These are phyloP conservation scores for Dastarcus helophoroides DNA, from an alignment of 2,888 invertebrate species.

Conservation along the genomic window DNA sequence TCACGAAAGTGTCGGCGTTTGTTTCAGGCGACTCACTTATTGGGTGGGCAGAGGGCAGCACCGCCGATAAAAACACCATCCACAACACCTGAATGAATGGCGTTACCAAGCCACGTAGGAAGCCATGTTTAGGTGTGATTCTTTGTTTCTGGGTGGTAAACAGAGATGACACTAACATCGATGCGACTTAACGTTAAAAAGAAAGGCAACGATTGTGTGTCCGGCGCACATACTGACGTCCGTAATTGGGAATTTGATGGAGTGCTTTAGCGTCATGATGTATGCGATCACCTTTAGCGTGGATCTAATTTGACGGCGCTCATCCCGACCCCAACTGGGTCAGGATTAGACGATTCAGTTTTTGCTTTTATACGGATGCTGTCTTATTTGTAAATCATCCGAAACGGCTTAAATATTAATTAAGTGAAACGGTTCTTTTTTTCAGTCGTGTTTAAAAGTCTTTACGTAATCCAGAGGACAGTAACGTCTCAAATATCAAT, in stretches of 20 bases:
- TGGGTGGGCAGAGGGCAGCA: constrained; percentile 36
- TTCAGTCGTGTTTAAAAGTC: too few species aligned
- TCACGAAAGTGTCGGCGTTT: constrained; percentile 33
- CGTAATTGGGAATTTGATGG: constrained; percentile 31
- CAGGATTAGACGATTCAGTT: too few species aligned
- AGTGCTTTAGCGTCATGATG: constrained; percentile 23
- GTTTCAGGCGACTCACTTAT: constrained; percentile 33
- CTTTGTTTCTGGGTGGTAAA: constrained; percentile 38
- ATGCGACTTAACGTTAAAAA: background rate
- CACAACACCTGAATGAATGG: constrained; percentile 36
- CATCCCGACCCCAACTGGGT: too few species aligned
- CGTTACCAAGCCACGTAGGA: constrained; percentile 31
- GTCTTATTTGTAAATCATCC: too few species aligned
- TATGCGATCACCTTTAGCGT: too few species aligned
- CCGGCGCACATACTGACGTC: constrained; percentile 23
- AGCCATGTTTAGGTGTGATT: constrained; percentile 35
- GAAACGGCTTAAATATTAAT: too few species aligned
- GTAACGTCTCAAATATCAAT: too few species aligned
- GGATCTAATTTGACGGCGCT: too few species aligned
- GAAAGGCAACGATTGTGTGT: constrained; percentile 1
- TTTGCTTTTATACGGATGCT: too few species aligned
- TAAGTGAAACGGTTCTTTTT: too few species aligned
- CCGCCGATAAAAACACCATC: constrained; percentile 31
- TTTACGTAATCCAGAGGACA: too few species aligned
- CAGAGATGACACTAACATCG: constrained; percentile 19